These are phyloP conservation scores for Cepphus grylle DNA, from an alignment of 2,113 vertebrate genomes.

Conservation along the genomic window DNA sequence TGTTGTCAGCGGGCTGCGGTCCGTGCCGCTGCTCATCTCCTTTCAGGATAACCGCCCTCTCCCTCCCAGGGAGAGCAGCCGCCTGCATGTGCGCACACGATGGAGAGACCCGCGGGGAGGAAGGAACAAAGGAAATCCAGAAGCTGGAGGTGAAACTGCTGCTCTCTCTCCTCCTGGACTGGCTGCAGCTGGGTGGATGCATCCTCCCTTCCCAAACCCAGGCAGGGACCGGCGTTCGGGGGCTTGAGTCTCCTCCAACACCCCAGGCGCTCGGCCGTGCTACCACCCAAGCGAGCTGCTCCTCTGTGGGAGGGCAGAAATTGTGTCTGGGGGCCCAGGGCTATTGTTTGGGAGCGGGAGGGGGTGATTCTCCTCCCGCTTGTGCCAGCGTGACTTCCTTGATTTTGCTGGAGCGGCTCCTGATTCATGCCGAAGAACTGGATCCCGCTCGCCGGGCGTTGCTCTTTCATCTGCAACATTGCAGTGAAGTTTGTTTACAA, in stretches of 20 bases:
- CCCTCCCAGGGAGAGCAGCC: neutral
- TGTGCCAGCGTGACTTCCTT: neutral
- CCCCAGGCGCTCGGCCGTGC: fast-evolving
- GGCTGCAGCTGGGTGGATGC: neutral
- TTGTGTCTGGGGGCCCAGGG: neutral
- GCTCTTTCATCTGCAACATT: conserved; percentile 36
- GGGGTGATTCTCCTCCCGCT: neutral
- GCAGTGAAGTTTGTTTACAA: conserved; percentile 47
- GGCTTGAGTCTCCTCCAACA: fast-evolving
- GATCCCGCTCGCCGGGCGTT: neutral
- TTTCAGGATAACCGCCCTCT: neutral
- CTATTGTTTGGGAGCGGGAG: neutral
- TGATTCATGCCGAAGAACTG: neutral
- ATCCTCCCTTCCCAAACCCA: fast-evolving
- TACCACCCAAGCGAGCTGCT: neutral
- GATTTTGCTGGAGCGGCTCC: neutral
- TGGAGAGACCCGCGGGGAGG: fast-evolving
- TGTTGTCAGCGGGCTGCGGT: neutral
- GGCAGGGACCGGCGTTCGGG: neutral
- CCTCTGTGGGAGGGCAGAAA: neutral
- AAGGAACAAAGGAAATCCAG: neutral
- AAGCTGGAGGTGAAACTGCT: neutral
- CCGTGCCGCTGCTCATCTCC: neutral
- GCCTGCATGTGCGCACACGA: fast-evolving
- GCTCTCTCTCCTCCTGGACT: neutral